phyloP scores from a whole-genome alignment of 2,797 vertebrate species.

The Microctenopoma stevenorrisi region DNA sequence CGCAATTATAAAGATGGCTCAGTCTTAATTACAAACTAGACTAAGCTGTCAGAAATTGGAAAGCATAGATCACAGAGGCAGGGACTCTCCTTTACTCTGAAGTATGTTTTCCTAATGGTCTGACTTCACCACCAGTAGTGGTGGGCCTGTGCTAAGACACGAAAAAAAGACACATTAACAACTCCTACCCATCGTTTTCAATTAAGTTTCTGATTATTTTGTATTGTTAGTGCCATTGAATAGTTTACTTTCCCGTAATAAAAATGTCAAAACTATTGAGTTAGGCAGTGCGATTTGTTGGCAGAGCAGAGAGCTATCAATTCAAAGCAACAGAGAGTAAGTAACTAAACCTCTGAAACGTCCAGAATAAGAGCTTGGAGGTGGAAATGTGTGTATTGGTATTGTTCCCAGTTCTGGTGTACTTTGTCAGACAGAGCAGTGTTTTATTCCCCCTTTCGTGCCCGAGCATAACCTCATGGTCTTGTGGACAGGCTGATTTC shows the following conservation, averaged over 20 bases:
- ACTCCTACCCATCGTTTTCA: slow-evolving; percentile 4
- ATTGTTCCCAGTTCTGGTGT: slow-evolving; percentile 69
- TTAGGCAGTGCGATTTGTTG: slow-evolving; percentile 42
- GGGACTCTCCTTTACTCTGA: slow-evolving; percentile 27
- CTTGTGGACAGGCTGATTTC: slow-evolving; percentile 50
- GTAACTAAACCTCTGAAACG: slow-evolving; percentile 47
- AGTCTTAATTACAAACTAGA: slow-evolving; percentile 78
- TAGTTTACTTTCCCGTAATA: slow-evolving; percentile 36
- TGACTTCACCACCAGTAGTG: slow-evolving; percentile 21
- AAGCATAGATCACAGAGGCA: slow-evolving; percentile 55
- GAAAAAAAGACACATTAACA: not conserved
- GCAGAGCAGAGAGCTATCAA: slow-evolving; percentile 18
- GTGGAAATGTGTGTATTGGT: slow-evolving; percentile 73
- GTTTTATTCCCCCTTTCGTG: slow-evolving; percentile 65
- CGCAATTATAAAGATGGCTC: slow-evolving; percentile 70
- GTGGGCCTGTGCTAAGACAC: slow-evolving; percentile 5
- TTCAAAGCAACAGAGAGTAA: slow-evolving; percentile 32
- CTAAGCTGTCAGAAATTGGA: slow-evolving; percentile 63
- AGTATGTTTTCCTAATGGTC: slow-evolving; percentile 24
- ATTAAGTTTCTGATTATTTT: slow-evolving; percentile 3
- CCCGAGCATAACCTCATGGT: slow-evolving; percentile 67
- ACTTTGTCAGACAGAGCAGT: slow-evolving; percentile 69
- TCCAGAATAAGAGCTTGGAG: slow-evolving; percentile 64
- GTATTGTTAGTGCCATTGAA: slow-evolving; percentile 2
- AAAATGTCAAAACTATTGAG: slow-evolving; percentile 26